Conservation (phyloP, 2,888 invertebrate genomes). For the Erynnis tages region DNA sequence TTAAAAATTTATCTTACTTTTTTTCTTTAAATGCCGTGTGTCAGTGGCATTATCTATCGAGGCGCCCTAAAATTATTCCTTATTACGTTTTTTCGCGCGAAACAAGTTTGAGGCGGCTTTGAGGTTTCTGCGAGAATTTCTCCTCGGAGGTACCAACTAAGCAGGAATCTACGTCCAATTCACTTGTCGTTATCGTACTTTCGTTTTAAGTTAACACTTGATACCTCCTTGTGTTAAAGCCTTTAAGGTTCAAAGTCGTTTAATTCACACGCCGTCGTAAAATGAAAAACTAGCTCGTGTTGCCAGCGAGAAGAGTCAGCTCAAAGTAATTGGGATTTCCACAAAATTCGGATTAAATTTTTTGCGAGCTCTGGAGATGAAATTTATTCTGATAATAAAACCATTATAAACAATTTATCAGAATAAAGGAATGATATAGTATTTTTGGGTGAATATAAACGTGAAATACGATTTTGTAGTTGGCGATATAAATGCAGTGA, state of each 20-base stretch:
- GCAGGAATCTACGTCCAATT: constrained; percentile 17
- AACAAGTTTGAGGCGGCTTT: constrained; percentile 22
- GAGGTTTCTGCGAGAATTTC: constrained; percentile 15
- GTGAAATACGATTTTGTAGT: neutral
- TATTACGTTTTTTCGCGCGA: constrained; percentile 8
- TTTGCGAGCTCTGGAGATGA: constrained; percentile 5
- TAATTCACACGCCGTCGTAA: neutral
- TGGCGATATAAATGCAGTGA: neutral
- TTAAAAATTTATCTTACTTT: neutral
- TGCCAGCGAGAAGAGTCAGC: constrained; percentile 13
- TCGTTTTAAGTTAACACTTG: neutral
- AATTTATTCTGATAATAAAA: constrained; percentile 17
- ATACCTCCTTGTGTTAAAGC: constrained; percentile 2
- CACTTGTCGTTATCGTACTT: constrained; percentile 14
- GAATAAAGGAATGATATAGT: too few relatives aligned
- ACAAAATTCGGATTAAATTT: constrained; percentile 11
- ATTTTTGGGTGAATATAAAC: too few relatives aligned
- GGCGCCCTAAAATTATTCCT: constrained; percentile 2
- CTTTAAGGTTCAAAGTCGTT: constrained; percentile 1
- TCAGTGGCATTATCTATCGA: constrained; percentile 15
- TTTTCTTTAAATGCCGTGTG: neutral
- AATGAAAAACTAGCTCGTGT: neutral
- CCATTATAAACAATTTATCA: constrained; percentile 11
- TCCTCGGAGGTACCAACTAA: constrained; percentile 17
- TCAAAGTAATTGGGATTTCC: constrained; percentile 18